Base-by-base conservation (phyloP, 1,140 invertebrate genomes). In the Druon quercuslanigerum region DNA sequence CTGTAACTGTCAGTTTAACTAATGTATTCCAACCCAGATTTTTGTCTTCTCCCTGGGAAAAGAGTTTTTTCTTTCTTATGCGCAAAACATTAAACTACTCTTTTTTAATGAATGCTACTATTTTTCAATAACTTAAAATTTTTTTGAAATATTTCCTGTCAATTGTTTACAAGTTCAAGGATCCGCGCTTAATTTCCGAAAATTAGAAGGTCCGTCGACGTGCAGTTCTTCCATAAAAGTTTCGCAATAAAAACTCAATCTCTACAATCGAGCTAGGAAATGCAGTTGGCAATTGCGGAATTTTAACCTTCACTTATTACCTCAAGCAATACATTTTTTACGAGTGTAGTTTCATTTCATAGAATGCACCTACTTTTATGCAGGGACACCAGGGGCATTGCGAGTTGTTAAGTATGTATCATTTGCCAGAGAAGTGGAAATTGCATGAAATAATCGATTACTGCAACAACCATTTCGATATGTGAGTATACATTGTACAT, bases 1-100 rank as follows among this genome's bases (percentile, higher is more conserved):
- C 25, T 66, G 60, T n/a, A 66, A 66, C 60, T 66, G 33, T 40
- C 60, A 8, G 33, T 25, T 66, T 66, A 66, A 40, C 25, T 66
- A 33, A 46, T 40, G 40, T 33, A 66, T 14, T 14, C 40, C 60
- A 72, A 73, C 17, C n/a, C 56, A 13, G 72, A 77, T 77, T 66
- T 73, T 73, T 73, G n/a, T 16, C 33, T 66, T 46, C 73, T 71
- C 60, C 50, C 54, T 74, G 51, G 78, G 79, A 78, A 25, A 66
- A 66, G 46, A 40, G 46, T 40, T 40, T 17, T 66, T 40, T 33
- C 46, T 56, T 19, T 66, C 40, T 25, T 66, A 33, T 8, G 40
- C 25, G 46, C n/a, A 46, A 66, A 33, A 16, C 33, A 46, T 40
- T n/a, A 66, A 66, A 33, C 60, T 66, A 66, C 20, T 66, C 33